Percentiles rank a stretch among this genome's conserved stretches.
These are phyloP conservation scores for Manis pentadactyla DNA, from an alignment of 2,797 vertebrate species.

Conservation along the genomic window DNA sequence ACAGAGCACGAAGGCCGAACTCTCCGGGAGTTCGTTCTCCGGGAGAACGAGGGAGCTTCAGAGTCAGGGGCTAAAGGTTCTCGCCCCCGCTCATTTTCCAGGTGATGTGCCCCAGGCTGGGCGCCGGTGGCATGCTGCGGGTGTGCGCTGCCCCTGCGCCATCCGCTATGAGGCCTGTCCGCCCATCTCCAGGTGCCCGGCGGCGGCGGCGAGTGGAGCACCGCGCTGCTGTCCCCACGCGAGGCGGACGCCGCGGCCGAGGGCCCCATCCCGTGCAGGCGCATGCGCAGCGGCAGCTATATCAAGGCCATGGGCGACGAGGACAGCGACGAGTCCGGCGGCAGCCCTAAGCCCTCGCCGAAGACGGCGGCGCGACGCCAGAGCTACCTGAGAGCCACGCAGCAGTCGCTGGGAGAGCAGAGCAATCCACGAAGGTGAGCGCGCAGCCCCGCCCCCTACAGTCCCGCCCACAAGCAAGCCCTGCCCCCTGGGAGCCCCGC, in stretches of 20 bases:
- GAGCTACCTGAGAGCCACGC: constrained; percentile 99
- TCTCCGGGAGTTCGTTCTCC: no score
- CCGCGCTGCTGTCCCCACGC: constrained; percentile 92
- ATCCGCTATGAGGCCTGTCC: not conserved
- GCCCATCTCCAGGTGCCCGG: constrained; percentile 91
- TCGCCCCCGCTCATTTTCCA: not conserved
- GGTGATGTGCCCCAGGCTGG: not conserved
- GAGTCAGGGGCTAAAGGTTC: not conserved
- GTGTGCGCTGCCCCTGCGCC: not conserved
- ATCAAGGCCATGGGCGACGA: constrained; percentile 99
- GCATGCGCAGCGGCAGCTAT: constrained; percentile 99
- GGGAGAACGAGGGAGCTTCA: not conserved
- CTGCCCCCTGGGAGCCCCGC: not conserved
- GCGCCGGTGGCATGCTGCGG: not conserved
- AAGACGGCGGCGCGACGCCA: constrained; percentile 97
- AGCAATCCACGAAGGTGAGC: constrained; percentile 96
- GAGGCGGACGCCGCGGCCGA: constrained; percentile 83
- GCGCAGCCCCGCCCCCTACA: accelerated
- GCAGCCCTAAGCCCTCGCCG: constrained; percentile 97
- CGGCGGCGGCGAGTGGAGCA: constrained; percentile 93
- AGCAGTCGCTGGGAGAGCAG: constrained; percentile 98
- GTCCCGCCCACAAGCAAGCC: not conserved
- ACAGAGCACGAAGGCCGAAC: not conserved
- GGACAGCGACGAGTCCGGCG: constrained; percentile 97
- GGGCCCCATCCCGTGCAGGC: constrained; percentile 96